Evolutionary conservation across 2,888 invertebrate genomes (phyloP).

Genomic region (Biston betularia): DNA sequence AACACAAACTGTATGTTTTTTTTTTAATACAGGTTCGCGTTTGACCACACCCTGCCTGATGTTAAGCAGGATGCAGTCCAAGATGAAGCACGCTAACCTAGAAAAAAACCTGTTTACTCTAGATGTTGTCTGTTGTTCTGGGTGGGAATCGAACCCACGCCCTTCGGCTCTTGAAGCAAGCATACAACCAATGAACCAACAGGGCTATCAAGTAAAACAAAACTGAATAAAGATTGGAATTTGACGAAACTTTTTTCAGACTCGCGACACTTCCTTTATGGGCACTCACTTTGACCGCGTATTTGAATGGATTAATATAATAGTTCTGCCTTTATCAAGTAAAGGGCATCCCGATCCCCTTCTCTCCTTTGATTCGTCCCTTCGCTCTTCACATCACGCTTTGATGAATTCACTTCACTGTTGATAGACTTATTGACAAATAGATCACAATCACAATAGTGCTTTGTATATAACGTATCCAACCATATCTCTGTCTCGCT

Average conservation of each 20-base stretch:
- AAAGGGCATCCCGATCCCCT: conserved; percentile 8
- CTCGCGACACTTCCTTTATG: neutral
- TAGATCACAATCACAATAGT: conserved; percentile 1
- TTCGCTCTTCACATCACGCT: conserved; percentile 25
- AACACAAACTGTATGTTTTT: no score
- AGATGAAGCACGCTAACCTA: no score
- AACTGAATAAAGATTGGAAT: neutral
- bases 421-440: conserved; percentile 15
- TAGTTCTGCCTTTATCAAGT: neutral
- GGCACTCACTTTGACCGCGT: neutral
- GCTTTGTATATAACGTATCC: neutral
- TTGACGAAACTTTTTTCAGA: neutral
- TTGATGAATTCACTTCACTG: conserved; percentile 16
- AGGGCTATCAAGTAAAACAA: no score
- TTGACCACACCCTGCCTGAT: no score
- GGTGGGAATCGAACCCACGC: no score
- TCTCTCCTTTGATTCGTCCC: conserved; percentile 19
- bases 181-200: no score
- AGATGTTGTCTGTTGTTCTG: no score
- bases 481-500: no score
- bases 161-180: no score
- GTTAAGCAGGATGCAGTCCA: no score
- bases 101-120: no score
- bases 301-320: conserved; percentile 14
- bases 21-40: no score